Evolutionary conservation across 2,888 invertebrate genomes (phyloP).

Genomic region (Troides oblongomaculatus): DNA sequence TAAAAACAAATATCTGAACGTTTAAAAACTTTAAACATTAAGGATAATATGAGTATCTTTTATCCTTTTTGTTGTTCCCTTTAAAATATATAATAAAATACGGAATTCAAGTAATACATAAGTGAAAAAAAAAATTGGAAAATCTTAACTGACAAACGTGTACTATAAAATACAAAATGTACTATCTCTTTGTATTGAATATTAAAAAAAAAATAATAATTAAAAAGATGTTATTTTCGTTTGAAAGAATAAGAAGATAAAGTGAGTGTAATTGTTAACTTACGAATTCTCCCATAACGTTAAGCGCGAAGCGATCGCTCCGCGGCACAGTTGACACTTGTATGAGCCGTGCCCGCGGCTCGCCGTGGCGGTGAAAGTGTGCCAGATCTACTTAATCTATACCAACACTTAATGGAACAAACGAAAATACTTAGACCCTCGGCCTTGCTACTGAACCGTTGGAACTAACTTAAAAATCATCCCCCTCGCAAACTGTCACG

Average conservation of each 20-base stretch:
- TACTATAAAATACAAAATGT: too few species aligned
- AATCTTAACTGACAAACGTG: too few species aligned
- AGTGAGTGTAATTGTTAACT: slow-evolving; percentile 34
- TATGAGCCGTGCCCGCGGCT: slow-evolving; percentile 1
- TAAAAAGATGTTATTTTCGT: background rate
- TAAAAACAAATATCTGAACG: too few species aligned
- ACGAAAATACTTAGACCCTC: background rate
- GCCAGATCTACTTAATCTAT: slow-evolving; percentile 19
- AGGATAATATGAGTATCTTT: too few species aligned
- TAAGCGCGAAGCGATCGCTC: slow-evolving; percentile 32
- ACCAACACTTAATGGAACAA: background rate
- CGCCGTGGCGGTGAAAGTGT: slow-evolving; percentile 23
- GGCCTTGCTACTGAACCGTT: background rate
- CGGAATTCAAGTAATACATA: too few species aligned
- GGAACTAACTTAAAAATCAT: background rate
- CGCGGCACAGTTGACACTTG: slow-evolving; percentile 7
- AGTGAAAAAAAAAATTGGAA: too few species aligned
- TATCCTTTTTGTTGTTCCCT: too few species aligned
- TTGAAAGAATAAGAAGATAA: background rate
- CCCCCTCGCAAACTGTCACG: too few species aligned
- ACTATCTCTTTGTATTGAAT: too few species aligned
- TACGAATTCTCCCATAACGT: slow-evolving; percentile 49
- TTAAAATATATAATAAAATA: too few species aligned
- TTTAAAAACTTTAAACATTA: too few species aligned
- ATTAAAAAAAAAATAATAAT: background rate